A percentile compares a stretch with the other conserved stretches of the same genome.
Evolutionary conservation across 2,113 vertebrate species (phyloP).

Genomic region (Danio rerio): DNA sequence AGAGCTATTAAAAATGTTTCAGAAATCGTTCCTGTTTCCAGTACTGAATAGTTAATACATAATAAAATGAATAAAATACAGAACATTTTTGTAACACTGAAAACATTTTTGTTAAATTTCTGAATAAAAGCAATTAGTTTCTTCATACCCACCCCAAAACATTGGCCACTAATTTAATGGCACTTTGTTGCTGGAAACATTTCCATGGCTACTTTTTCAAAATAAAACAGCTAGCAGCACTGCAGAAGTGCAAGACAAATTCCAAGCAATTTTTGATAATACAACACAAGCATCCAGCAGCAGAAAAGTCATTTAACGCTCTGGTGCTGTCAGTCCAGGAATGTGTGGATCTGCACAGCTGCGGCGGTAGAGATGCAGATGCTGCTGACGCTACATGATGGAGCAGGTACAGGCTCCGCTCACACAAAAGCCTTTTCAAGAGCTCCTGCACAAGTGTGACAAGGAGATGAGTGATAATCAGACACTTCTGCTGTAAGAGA

Average conservation of each 20-base stretch:
- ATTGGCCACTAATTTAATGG: neutral
- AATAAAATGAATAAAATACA: no score
- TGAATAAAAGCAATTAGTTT: no score
- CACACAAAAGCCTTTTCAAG: conserved; percentile 22
- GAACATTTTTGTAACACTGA: no score
- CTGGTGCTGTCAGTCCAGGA: conserved; percentile 43
- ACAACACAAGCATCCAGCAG: no score
- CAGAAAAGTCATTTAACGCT: neutral
- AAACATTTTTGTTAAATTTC: neutral
- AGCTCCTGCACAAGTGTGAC: conserved; percentile 23
- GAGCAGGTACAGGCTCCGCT: neutral
- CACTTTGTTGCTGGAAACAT: neutral
- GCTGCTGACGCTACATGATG: conserved; percentile 28
- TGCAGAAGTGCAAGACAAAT: neutral
- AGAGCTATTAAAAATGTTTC: no score
- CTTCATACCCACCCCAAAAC: no score
- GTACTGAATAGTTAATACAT: no score
- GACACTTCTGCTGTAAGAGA: neutral
- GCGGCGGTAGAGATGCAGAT: conserved; percentile 3
- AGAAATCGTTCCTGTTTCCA: no score
- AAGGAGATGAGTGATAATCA: conserved; percentile 26
- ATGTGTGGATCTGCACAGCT: conserved; percentile 42
- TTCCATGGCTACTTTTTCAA: neutral
- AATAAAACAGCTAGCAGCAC: neutral
- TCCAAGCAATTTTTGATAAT: neutral